Evolutionary conservation across 1,140 invertebrate species (phyloP), one percentile per base, ranked within the genome.

Genomic region (Palaemon carinicauda): DNA sequence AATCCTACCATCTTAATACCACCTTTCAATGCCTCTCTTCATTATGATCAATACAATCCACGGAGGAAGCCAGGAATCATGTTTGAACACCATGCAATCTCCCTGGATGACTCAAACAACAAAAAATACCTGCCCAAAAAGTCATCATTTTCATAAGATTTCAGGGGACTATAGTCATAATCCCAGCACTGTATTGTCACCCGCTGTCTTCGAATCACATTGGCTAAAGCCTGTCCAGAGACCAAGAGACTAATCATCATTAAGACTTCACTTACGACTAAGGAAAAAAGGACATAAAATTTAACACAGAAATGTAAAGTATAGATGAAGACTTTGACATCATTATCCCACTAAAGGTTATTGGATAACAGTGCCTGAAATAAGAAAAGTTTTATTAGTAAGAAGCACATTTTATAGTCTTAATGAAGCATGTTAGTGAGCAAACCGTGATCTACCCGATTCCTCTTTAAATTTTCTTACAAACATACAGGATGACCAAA

Each of bases 91-190:
- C 60, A 87, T 75, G 78, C 85, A 87, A 51, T 53, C 74, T 79
- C 79, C 74, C 50, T 24, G 51, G 17, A 54, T 9, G 69, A 82
- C 50, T 77, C 50, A 27, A 52, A 24, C 33, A 51, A 41, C 56
- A 33, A 79, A 52, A 33, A 87, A 89, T 89, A 92, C 91, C 91
- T 91, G 75, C 92, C 92, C 87, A 92, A 90, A 88, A 91, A 92
- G 88, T 92, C 92, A 89, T 91, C 90, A 77, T 88, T 87, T 69
- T 89, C 88, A 71, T 88, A 87, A n/a, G 88, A 89, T 82, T 89
- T 87, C 51, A 89, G 82, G 41, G 91, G 60, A 89, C 80, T 89
- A 79, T 80, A 90, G 80, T 89, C 85, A 87, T 83, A 86, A 69
- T 87, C 82, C 84, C 78, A 89, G 60, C 89, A 82, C 54, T 88